phyloP scores from a whole-genome alignment of 1,140 invertebrate genomes.

The Tenebrio molitor region DNA sequence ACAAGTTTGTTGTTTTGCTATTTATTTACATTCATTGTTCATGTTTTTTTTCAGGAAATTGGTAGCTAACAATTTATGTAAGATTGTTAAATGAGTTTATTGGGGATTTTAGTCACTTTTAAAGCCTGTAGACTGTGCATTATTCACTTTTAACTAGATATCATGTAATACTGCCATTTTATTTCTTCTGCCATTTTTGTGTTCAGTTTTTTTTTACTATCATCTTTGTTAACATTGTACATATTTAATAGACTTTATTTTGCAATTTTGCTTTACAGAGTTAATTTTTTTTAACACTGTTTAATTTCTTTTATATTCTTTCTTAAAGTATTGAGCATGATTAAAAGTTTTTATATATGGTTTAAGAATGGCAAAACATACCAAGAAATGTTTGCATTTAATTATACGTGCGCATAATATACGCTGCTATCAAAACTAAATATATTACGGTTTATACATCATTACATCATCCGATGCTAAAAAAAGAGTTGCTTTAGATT shows the following conservation, averaged over 20 bases:
- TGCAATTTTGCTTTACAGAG: conserved; percentile 12
- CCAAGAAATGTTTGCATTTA: conserved; percentile 7
- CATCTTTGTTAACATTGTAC: conserved; percentile 33
- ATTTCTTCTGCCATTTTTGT: conserved; percentile 26
- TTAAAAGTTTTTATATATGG: conserved; percentile 1
- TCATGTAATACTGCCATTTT: conserved; percentile 33
- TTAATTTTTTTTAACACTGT: conserved; percentile 15
- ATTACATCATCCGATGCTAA: no score
- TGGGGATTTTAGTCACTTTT: conserved; percentile 55
- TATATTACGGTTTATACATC: not conserved
- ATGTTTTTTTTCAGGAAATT: conserved; percentile 51
- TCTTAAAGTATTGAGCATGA: conserved; percentile 20
- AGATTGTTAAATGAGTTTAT: conserved; percentile 49
- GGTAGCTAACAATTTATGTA: conserved; percentile 54
- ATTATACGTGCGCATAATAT: not conserved
- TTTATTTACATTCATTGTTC: conserved; percentile 49
- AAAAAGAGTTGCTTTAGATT: no score
- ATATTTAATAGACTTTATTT: conserved; percentile 31
- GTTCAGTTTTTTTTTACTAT: conserved; percentile 23
- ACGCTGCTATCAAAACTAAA: conserved; percentile 46
- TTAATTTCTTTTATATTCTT: not conserved
- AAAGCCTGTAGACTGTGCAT: conserved; percentile 59
- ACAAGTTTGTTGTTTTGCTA: conserved; percentile 53
- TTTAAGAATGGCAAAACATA: conserved; percentile 13
- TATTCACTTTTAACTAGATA: conserved; percentile 40